These are phyloP conservation scores for Martes martes DNA, from an alignment of 2,113 vertebrate genomes.

Conservation along the genomic window DNA sequence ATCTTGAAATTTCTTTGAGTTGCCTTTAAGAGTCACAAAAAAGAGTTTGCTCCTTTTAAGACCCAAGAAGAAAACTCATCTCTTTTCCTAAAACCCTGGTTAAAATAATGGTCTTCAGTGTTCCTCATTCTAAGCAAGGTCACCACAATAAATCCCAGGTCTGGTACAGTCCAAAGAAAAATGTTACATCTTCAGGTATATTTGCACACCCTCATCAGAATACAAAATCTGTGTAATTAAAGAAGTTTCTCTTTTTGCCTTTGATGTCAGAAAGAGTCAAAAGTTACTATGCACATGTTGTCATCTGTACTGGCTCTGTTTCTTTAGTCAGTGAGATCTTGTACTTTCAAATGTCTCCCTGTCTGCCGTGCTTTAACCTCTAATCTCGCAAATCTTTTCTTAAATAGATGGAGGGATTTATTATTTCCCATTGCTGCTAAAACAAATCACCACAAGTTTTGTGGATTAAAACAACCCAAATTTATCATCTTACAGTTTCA, in stretches of 20 bases:
- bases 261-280: neutral
- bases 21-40: neutral
- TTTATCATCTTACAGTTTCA: neutral
- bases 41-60: neutral
- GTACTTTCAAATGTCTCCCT: neutral
- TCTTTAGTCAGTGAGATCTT: neutral
- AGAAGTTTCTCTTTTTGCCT: neutral
- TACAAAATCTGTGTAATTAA: neutral
- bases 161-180: neutral
- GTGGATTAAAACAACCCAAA: neutral
- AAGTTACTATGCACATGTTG: neutral
- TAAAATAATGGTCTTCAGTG: neutral
- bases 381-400: neutral
- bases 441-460: neutral
- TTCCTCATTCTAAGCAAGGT: neutral
- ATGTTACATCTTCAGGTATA: neutral
- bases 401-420: neutral
- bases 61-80: neutral
- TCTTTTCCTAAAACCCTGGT: neutral
- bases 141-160: neutral
- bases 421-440: neutral
- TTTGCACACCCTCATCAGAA: neutral
- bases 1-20: neutral
- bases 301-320: neutral
- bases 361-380: neutral